These are phyloP conservation scores for Hemibagrus wyckioides DNA, from an alignment of 2,113 vertebrate species.

Conservation along the genomic window DNA sequence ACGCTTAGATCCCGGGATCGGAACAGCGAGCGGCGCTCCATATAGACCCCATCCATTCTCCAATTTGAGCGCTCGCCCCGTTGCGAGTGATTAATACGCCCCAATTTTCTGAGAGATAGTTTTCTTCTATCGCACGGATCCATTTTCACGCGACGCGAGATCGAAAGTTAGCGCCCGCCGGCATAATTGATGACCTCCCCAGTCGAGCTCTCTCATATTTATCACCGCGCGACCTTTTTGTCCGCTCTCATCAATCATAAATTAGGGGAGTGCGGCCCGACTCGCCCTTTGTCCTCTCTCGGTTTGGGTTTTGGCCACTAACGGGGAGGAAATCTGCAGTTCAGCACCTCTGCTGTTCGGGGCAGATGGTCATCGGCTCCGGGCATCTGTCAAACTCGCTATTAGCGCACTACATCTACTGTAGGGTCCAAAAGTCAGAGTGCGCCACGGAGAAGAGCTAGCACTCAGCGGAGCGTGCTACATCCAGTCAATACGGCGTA, in stretches of 20 bases:
- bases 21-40: slow-evolving; percentile 50
- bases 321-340: slow-evolving; percentile 72
- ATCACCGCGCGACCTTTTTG: slow-evolving; percentile 88
- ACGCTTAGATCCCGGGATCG: slow-evolving; percentile 16
- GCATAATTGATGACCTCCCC: slow-evolving; percentile 82
- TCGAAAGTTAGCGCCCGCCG: slow-evolving; percentile 77
- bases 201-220: slow-evolving; percentile 83
- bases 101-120: slow-evolving; percentile 78
- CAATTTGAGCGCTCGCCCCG: slow-evolving; percentile 47
- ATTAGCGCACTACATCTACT: slow-evolving; percentile 50
- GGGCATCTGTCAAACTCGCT: slow-evolving; percentile 78
- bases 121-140: slow-evolving; percentile 77
- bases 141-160: slow-evolving; percentile 72
- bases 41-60: slow-evolving; percentile 62
- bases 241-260: slow-evolving; percentile 89
- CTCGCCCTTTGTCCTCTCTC: slow-evolving; percentile 84
- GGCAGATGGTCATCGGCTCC: slow-evolving; percentile 75
- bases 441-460: background rate
- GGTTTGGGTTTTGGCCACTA: slow-evolving; percentile 74
- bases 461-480: background rate
- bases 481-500: background rate
- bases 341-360: slow-evolving; percentile 78
- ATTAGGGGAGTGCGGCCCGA: slow-evolving; percentile 88
- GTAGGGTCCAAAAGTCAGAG: slow-evolving; percentile 31
- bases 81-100: slow-evolving; percentile 73